Evolutionary conservation across 2,113 vertebrate genomes (phyloP).

Genomic region (Cyprichromis sp.): DNA sequence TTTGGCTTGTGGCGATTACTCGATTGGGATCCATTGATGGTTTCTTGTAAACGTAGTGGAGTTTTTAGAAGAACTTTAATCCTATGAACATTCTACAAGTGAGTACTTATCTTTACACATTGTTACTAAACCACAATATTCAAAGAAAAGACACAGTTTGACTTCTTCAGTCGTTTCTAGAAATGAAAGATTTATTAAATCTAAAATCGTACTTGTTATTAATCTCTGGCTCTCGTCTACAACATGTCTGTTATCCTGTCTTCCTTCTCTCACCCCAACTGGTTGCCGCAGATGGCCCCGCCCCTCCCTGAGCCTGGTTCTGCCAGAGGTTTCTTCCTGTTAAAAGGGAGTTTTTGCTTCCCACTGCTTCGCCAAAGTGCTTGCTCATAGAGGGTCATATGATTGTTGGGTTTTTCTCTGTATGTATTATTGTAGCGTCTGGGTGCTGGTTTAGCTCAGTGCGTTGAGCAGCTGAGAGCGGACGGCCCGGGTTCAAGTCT

Average conservation of each 20-base stretch:
- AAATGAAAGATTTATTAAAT: not conserved
- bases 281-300: fast-evolving
- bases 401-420: not conserved
- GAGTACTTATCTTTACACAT: not conserved
- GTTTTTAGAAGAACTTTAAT: not conserved
- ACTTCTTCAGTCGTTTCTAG: not conserved
- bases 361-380: not conserved
- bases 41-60: not conserved
- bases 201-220: not conserved
- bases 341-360: not conserved
- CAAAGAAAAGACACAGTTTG: not conserved
- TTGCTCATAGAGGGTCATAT: not conserved
- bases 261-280: fast-evolving
- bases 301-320: not conserved
- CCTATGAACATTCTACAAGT: not conserved
- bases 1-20: not conserved
- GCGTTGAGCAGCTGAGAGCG: fast-evolving
- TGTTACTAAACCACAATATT: not conserved
- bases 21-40: not conserved
- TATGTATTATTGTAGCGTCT: not conserved
- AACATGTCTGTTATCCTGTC: not conserved
- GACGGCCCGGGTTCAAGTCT: not conserved
- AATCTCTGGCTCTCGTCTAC: not conserved
- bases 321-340: fast-evolving
- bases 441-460: not conserved